Evolutionary conservation across 2,888 invertebrate species (phyloP), one percentile per base, ranked within the genome.

Genomic region (Limnephilus rhombicus): DNA sequence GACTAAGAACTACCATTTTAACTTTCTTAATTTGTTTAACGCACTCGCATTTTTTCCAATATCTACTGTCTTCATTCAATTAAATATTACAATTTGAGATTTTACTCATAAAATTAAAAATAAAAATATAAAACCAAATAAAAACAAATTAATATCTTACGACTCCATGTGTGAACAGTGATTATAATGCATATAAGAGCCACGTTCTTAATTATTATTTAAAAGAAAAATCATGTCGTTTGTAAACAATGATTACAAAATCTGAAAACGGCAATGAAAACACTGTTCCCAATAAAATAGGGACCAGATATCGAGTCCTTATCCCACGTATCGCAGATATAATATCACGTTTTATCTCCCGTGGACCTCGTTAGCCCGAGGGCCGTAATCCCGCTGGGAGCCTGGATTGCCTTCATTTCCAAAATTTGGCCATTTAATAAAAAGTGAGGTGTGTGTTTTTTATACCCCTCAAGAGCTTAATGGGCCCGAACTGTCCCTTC

Each of bases 401-500:
- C 93, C 93, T 92, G 91, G 93, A 93, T 93, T 93, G 92, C 93
- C 93, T 90, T 93, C 93, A 91, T 93, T 93, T 92, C 92, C 92
- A 92, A 92, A 91, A 93, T 94, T 94, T 93, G 93, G 93, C 93
- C 93, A 93, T 94, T 93, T 93, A 93, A 94, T 94, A 94, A 94
- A 94, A 94, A 94, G 92, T 94, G 94, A 94, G 93, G 93, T 89
- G 93, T 93, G 92, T 91, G 93, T 93, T 93, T 94, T 94, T 93
- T 93, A 92, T 92, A 93, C 92, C 92, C 92, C 94, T 94, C 94
- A 94, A 94, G 94, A 94, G 94, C 94, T 94, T 94, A 94, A 94
- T 94, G 95, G 95, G 95, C 95, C 95, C 94, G 94, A 94, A 94
- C 95, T 95, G 94, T 94, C 94, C 94, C 94, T 94, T 93, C 94